Conservation (phyloP, 1,140 invertebrate species). For the Hyposmocoma kahamanoa region DNA sequence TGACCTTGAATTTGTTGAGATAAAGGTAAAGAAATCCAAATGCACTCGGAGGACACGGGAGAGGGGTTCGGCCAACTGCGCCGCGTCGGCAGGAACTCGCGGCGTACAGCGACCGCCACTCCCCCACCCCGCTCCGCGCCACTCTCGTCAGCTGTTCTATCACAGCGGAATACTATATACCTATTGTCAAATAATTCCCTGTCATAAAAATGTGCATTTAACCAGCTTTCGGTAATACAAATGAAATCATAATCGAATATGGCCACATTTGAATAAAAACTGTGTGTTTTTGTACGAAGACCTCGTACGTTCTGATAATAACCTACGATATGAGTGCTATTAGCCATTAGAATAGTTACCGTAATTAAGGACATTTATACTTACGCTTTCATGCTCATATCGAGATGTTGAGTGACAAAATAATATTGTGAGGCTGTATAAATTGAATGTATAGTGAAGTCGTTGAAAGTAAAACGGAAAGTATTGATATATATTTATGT, state of each 20-base stretch:
- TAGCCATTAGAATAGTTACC: too few species aligned
- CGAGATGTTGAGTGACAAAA: too few species aligned
- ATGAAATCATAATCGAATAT: background rate
- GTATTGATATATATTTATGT: too few species aligned
- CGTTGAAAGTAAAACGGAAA: too few species aligned
- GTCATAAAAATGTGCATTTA: background rate
- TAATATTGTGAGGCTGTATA: too few species aligned
- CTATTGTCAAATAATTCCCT: background rate
- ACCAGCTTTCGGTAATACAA: background rate
- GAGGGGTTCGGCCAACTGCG: background rate
- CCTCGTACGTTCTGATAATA: background rate
- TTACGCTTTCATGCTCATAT: too few species aligned
- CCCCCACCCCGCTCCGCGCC: background rate
- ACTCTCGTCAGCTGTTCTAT: background rate
- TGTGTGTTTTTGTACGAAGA: background rate
- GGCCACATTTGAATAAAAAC: background rate
- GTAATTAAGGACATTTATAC: too few species aligned
- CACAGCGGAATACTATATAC: background rate
- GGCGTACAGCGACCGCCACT: background rate
- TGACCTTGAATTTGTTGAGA: background rate
- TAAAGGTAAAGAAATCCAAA: background rate
- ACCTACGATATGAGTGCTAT: too few species aligned
- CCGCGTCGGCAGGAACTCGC: background rate
- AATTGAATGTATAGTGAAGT: too few species aligned
- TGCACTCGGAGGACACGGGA: background rate